phyloP scores from a whole-genome alignment of 2,888 invertebrate genomes.

The Xanthia icteritia region DNA sequence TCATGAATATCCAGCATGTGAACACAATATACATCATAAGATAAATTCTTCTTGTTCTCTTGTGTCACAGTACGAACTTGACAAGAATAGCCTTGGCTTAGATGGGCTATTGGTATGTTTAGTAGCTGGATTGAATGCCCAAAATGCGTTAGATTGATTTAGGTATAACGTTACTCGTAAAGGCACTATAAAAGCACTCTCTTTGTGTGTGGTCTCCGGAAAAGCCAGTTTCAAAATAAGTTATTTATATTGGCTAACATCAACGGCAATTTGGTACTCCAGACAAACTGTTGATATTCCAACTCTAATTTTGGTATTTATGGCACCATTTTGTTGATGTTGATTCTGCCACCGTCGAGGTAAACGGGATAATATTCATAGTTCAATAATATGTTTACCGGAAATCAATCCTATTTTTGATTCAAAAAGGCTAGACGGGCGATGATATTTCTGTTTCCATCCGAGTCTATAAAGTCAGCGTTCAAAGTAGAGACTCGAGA shows the following conservation, averaged over 20 bases:
- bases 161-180: background rate
- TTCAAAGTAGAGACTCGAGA: slow-evolving; percentile 9
- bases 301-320: slow-evolving; percentile 3
- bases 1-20: background rate
- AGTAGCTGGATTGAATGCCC: background rate
- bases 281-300: background rate
- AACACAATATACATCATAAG: background rate
- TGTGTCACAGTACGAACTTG: background rate
- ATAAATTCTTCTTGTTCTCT: background rate
- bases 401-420: background rate
- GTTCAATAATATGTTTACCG: background rate
- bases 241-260: background rate
- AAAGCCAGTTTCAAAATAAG: slow-evolving; percentile 15
- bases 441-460: background rate
- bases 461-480: background rate
- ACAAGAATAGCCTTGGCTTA: background rate
- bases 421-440: background rate
- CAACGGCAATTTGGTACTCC: background rate
- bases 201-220: background rate
- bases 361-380: background rate
- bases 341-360: background rate
- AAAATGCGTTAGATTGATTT: background rate
- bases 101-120: background rate
- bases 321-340: slow-evolving; percentile 1
- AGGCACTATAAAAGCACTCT: background rate